phyloP scores from a whole-genome alignment of 1,140 invertebrate species.

The Monomorium pharaonis region DNA sequence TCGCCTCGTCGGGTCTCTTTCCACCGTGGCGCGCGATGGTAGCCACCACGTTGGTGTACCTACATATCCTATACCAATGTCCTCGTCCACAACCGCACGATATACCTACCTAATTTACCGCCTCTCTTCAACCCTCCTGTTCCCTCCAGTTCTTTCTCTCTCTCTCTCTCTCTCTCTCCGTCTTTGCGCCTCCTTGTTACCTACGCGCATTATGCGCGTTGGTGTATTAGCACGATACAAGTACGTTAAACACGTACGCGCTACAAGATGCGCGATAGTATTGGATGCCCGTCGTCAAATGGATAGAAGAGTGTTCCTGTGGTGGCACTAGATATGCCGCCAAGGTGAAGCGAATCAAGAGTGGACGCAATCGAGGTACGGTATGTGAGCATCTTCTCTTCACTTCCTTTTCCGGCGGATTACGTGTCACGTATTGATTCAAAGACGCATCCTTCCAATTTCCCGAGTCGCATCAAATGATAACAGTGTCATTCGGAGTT shows the following conservation, averaged over 20 bases:
- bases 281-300: background rate
- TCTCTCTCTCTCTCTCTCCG: slow-evolving; percentile 56
- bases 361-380: slow-evolving; percentile 42
- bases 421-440: slow-evolving; percentile 41
- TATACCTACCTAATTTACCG: slow-evolving; percentile 83
- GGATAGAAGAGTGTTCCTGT: background rate
- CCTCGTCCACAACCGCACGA: slow-evolving; percentile 76
- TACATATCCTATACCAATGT: slow-evolving; percentile 61
- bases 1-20: slow-evolving; percentile 48
- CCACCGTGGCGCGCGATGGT: slow-evolving; percentile 54
- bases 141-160: background rate
- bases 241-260: slow-evolving; percentile 58
- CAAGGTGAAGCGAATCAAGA: slow-evolving; percentile 60
- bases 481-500: background rate
- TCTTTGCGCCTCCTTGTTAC: slow-evolving; percentile 16
- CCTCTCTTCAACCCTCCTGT: slow-evolving; percentile 67
- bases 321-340: slow-evolving; percentile 44
- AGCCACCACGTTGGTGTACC: slow-evolving; percentile 66
- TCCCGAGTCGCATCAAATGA: slow-evolving; percentile 12
- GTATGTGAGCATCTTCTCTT: background rate
- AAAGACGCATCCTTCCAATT: slow-evolving; percentile 17
- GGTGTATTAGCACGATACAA: slow-evolving; percentile 66
- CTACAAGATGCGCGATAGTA: slow-evolving; percentile 16
- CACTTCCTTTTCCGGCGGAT: background rate
- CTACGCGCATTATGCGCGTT: slow-evolving; percentile 66